Percentiles rank a stretch among this genome's conserved stretches.
phyloP scores from a whole-genome alignment of 2,797 vertebrate genomes.

The Crypturellus tataupa region DNA sequence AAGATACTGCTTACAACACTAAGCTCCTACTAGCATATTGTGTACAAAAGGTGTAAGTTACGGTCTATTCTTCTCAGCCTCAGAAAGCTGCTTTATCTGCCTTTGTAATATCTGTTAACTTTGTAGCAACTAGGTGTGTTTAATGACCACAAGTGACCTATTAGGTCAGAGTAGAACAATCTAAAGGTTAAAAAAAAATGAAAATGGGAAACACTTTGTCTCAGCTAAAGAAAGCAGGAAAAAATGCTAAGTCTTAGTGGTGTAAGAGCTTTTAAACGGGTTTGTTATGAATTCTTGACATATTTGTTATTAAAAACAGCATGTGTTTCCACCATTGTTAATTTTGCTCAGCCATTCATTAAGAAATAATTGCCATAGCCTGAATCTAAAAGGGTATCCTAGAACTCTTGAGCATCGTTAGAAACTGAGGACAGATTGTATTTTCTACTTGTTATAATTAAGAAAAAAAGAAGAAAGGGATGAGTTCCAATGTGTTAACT shows the following conservation, averaged over 20 bases:
- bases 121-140: neutral
- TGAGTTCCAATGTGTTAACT: conserved; percentile 12
- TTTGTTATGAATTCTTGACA: neutral
- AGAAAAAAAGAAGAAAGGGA: neutral
- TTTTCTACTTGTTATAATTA: conserved; percentile 38
- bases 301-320: neutral
- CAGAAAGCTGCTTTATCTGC: neutral
- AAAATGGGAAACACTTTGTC: neutral
- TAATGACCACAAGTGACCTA: neutral
- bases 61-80: neutral
- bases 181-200: neutral
- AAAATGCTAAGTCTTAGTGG: neutral
- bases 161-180: neutral
- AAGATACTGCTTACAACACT: neutral
- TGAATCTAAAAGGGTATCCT: neutral
- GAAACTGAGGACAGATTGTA: neutral
- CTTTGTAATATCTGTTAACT: neutral
- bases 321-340: neutral
- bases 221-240: neutral
- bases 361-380: neutral
- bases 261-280: neutral
- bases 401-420: neutral
- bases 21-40: neutral
- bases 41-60: neutral
- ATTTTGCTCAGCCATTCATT: neutral